Evolutionary conservation across 2,888 invertebrate species (phyloP).

Genomic region (Baccha elongata): DNA sequence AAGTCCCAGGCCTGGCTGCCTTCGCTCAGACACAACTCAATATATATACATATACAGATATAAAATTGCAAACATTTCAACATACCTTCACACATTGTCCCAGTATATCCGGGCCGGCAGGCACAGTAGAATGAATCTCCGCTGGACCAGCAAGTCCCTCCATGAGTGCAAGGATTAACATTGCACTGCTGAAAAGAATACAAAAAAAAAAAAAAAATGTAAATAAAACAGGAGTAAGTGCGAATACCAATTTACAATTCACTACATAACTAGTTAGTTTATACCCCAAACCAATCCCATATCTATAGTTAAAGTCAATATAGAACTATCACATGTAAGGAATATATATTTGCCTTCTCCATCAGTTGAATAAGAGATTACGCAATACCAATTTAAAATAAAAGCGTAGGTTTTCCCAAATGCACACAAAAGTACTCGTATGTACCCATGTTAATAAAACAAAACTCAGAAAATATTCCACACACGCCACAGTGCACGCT

Average conservation of each 20-base stretch:
- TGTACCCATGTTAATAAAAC: conserved; percentile 1
- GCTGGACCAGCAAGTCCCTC: conserved; percentile 90
- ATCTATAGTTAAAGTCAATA: conserved; percentile 35
- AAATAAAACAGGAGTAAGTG: conserved; percentile 46
- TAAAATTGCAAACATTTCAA: conserved; percentile 42
- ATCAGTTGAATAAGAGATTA: conserved; percentile 7
- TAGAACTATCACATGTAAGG: conserved; percentile 5
- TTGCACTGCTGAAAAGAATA: conserved; percentile 85
- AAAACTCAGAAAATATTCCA: conserved; percentile 39
- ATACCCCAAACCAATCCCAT: conserved; percentile 27
- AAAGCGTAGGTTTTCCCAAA: conserved; percentile 5
- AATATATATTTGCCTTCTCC: background rate
- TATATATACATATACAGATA: background rate
- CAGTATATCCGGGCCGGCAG: conserved; percentile 90
- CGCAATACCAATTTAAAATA: conserved; percentile 39
- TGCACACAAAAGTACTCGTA: background rate
- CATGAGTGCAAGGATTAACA: conserved; percentile 89
- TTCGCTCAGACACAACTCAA: conserved; percentile 13
- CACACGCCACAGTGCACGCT: conserved; percentile 46
- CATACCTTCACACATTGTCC: conserved; percentile 90
- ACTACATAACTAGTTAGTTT: conserved; percentile 58
- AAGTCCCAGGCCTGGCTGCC: background rate
- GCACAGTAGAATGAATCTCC: conserved; percentile 90
- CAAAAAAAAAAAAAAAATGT: conserved; percentile 22
- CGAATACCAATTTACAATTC: conserved; percentile 64